Base-by-base conservation (phyloP, 2,888 invertebrate genomes). In the Lasioglossum vierecki region DNA sequence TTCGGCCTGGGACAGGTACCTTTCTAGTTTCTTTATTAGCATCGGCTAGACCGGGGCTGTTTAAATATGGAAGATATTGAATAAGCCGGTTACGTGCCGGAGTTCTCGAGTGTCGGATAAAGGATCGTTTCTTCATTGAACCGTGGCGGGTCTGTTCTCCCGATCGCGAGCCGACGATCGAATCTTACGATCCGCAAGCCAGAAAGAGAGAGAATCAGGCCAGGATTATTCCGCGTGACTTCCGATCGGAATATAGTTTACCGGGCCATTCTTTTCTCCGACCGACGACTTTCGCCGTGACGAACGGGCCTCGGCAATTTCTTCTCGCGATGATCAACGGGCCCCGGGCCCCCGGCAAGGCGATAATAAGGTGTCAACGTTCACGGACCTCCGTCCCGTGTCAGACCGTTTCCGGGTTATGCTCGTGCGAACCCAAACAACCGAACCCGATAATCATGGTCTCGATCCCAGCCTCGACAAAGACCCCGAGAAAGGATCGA, bases 301-400 rank as follows among this genome's bases (percentile, higher is more conserved):
- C 76, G 81, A 66, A 66, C 66, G 66, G 81, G 68, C 39, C 73
- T 75, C 78, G 82, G 82, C 84, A 80, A 83, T 88, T 89, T 89
- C 89, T 89, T 79, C 66, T 73, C 83, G 30, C 66, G 90, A 89
- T 83, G 87, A 86, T 90, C 89, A 82, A 30, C 26, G 15, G 13
- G 11, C 60, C 60, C 3, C 85, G 84, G 84, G 88, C 93, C 89
- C 84, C 84, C 80, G 91, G 91, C 91, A 82, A 82, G 85, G 80
- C 90, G 91, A 92, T 93, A 93, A 93, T 93, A 93, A 93, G 93
- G 93, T 93, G 93, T 93, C 93, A 93, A 93, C 92, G 91, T 89
- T 91, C 90, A 89, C 89, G 90, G 88, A 91, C 91, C 91, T 90
- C 85, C 90, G 66, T 63, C 82, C 70, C 84, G 80, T 91, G 90